Evolutionary conservation across 2,888 invertebrate genomes (phyloP).

Genomic region (Cephus pygmeus): DNA sequence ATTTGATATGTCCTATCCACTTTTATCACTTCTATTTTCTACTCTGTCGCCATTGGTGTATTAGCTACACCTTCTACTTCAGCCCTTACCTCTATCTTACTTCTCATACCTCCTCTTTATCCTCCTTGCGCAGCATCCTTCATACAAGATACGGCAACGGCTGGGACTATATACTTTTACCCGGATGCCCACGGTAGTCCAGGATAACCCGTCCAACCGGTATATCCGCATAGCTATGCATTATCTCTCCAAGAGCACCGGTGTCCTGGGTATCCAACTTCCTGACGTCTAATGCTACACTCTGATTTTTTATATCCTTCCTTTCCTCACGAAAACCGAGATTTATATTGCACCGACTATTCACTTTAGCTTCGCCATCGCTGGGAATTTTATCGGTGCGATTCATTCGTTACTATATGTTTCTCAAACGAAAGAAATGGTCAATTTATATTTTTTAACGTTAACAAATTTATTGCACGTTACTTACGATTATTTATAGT

Average conservation of each 20-base stretch:
- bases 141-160: not conserved
- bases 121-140: not conserved
- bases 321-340: not conserved
- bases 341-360: not conserved
- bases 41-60: not conserved
- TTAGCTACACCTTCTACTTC: not conserved
- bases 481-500: not conserved
- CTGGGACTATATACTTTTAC: not conserved
- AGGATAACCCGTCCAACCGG: not conserved
- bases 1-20: constrained; percentile 34
- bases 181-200: not conserved
- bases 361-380: not conserved
- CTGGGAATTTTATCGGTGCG: not conserved
- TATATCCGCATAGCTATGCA: not conserved
- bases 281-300: not conserved
- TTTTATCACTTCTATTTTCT: not conserved
- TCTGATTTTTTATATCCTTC: not conserved
- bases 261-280: not conserved
- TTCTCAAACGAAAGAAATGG: not conserved
- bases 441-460: not conserved
- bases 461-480: no score
- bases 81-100: not conserved
- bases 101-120: not conserved
- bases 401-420: not conserved
- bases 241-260: not conserved